These are phyloP conservation scores for Pygathrix nemaeus DNA, from an alignment of 2,113 vertebrate genomes.

Conservation along the genomic window DNA sequence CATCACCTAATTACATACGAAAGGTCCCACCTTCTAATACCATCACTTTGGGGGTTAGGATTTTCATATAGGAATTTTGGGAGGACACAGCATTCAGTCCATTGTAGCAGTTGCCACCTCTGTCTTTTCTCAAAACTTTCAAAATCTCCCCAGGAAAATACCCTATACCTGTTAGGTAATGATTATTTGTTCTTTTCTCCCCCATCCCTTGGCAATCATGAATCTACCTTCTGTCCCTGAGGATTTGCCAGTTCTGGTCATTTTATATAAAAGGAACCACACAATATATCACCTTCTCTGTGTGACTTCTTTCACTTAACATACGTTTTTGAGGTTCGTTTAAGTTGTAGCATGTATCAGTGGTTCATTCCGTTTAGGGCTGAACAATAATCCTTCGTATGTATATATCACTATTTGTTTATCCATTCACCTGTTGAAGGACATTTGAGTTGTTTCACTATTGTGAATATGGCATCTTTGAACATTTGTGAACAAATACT, in stretches of 20 bases:
- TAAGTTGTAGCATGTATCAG: neutral
- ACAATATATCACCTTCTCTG: neutral
- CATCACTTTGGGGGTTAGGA: neutral
- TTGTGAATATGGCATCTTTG: neutral
- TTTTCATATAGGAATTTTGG: neutral
- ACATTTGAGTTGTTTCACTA: neutral
- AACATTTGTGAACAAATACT: neutral
- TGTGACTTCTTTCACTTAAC: constrained; percentile 11
- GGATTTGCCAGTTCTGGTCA: neutral
- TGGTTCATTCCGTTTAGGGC: neutral
- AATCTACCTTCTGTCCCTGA: neutral
- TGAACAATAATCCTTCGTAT: neutral
- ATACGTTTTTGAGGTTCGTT: neutral
- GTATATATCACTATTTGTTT: neutral
- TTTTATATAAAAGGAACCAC: neutral
- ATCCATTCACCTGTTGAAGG: neutral
- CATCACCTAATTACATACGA: neutral
- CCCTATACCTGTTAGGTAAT: neutral
- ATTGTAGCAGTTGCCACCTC: neutral
- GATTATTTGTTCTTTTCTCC: neutral
- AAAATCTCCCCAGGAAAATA: neutral
- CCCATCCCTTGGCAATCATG: neutral
- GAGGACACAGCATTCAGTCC: neutral
- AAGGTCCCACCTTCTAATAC: neutral
- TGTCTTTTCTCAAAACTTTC: neutral